These are phyloP conservation scores for Ailurus styani DNA, from an alignment of 2,113 vertebrate species.

Conservation along the genomic window DNA sequence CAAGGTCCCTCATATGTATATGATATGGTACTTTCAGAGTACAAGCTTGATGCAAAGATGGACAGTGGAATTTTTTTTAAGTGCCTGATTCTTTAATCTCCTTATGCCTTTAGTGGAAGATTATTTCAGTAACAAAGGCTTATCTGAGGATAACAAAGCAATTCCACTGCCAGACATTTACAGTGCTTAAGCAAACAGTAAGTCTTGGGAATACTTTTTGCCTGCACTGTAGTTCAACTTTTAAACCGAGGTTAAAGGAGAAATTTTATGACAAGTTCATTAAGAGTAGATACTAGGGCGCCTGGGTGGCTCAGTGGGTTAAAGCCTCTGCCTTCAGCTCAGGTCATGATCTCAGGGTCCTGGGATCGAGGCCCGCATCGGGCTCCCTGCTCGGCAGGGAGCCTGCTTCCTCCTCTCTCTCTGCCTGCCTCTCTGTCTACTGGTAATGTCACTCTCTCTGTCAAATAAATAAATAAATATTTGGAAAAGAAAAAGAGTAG, in stretches of 20 bases:
- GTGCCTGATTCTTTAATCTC: not conserved
- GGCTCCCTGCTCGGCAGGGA: too few relatives aligned
- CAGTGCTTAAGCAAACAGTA: not conserved
- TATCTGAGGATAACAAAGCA: slow-evolving; percentile 4
- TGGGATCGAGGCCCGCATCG: too few relatives aligned
- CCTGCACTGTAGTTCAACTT: not conserved
- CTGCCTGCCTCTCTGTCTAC: too few relatives aligned
- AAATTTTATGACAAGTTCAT: slow-evolving; percentile 1
- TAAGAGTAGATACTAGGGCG: not conserved
- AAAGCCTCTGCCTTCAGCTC: too few relatives aligned
- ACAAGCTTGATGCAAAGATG: not conserved
- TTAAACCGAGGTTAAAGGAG: not conserved
- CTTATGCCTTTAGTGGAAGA: not conserved
- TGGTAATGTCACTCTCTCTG: too few relatives aligned
- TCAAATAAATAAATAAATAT: too few relatives aligned
- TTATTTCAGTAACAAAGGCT: slow-evolving; percentile 21
- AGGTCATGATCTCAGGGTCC: too few relatives aligned
- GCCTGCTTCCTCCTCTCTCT: too few relatives aligned
- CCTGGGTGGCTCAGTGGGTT: too few relatives aligned
- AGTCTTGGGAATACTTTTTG: not conserved
- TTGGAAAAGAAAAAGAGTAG: too few relatives aligned
- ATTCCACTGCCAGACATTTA: not conserved
- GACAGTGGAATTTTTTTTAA: not conserved
- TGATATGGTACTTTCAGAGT: not conserved
- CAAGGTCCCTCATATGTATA: not conserved